These are phyloP conservation scores for Leucania comma DNA, from an alignment of 2,888 invertebrate species.

Conservation along the genomic window DNA sequence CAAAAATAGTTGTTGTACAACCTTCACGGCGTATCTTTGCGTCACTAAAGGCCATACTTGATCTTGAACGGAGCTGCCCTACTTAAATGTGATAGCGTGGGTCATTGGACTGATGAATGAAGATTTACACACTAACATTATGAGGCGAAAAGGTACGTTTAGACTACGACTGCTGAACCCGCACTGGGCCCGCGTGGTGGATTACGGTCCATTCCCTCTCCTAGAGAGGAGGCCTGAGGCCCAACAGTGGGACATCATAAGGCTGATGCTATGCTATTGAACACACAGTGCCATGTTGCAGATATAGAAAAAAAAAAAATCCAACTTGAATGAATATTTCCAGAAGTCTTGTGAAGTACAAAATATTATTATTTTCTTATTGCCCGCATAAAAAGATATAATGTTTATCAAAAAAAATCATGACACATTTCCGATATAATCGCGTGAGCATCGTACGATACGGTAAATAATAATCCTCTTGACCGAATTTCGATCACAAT, in stretches of 20 bases:
- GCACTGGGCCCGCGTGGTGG: too few species aligned
- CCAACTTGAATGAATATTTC: neutral
- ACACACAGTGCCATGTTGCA: too few species aligned
- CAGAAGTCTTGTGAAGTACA: slow-evolving; percentile 6
- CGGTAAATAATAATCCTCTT: too few species aligned
- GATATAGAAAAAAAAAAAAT: too few species aligned
- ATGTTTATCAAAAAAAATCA: slow-evolving; percentile 7
- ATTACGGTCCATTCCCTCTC: too few species aligned
- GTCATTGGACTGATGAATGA: neutral
- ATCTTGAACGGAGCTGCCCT: slow-evolving; percentile 30
- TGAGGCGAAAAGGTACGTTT: neutral
- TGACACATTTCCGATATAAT: slow-evolving; percentile 15
- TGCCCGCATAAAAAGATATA: neutral
- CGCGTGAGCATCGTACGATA: slow-evolving; percentile 22
- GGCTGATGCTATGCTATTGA: too few species aligned
- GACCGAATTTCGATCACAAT: too few species aligned
- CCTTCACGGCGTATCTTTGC: slow-evolving; percentile 28
- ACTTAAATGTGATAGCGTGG: neutral
- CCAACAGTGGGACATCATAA: too few species aligned
- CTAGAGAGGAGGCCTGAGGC: too few species aligned
- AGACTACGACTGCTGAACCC: too few species aligned
- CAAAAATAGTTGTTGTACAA: slow-evolving; percentile 7
- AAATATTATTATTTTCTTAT: slow-evolving; percentile 1
- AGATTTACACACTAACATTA: neutral
- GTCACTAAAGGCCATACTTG: slow-evolving; percentile 23